phyloP scores from a whole-genome alignment of 2,888 invertebrate genomes.

The Trichacis sp. region DNA sequence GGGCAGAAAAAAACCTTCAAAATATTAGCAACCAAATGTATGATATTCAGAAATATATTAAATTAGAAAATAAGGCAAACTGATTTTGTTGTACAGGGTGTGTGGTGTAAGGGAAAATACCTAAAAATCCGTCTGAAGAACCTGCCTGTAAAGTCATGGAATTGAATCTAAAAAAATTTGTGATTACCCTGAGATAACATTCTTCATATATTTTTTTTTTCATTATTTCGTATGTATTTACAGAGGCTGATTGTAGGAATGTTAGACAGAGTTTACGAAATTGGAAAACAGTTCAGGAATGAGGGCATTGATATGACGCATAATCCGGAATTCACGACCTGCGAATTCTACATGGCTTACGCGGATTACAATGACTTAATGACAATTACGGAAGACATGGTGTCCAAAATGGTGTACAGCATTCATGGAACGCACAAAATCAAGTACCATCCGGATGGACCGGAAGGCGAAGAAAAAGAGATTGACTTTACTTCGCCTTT shows the following conservation, averaged over 20 bases:
- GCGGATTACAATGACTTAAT: constrained; percentile 98
- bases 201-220: constrained; percentile 17
- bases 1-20: too few species aligned
- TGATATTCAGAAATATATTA: too few species aligned
- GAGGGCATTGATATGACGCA: constrained; percentile 99
- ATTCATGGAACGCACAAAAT: constrained; percentile 93
- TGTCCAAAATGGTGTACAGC: constrained; percentile 94
- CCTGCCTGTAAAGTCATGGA: too few species aligned
- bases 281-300: constrained; percentile 95
- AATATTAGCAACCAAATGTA: too few species aligned
- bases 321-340: constrained; percentile 99
- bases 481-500: constrained; percentile 99
- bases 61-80: too few species aligned
- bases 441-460: constrained; percentile 91
- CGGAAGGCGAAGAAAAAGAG: constrained; percentile 82
- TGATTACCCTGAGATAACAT: too few species aligned
- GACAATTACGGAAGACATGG: constrained; percentile 88
- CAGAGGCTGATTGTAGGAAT: constrained; percentile 98
- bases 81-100: too few species aligned
- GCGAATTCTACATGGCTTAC: constrained; percentile 99
- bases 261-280: constrained; percentile 91
- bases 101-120: too few species aligned
- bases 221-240: constrained; percentile 25
- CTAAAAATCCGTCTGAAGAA: too few species aligned
- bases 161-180: too few species aligned